Base-by-base conservation (phyloP, 1,140 invertebrate species). In the Aphelenchoides avenae region DNA sequence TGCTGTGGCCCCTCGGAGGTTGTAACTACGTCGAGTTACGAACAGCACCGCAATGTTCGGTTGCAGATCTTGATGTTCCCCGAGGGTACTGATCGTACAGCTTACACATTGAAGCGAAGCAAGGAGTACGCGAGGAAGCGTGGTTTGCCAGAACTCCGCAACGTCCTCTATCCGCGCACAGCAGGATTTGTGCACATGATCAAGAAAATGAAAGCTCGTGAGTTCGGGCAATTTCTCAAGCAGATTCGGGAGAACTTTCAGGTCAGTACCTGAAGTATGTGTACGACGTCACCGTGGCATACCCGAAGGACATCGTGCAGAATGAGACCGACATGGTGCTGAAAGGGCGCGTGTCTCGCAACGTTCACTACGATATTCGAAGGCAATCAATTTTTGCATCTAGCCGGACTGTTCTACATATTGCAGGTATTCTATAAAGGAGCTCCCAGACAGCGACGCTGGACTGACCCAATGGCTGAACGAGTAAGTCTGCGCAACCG, bases 81-180 rank as follows among this genome's bases (percentile, higher is more conserved):
- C 0, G 89, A 92, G 79, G 89, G 89, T 1, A 91, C 89, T 0
- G 87, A 91, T 78, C 79, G 89, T 22, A 87, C 86, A 7, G 75
- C 78, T 22, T 81, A 80, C 29, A 89, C 73, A 26, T 66, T 65
- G 11, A 31, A 43, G 15, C 61, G 65, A 46, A 75, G 73, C 56
- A 31, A 59, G 15, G 59, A 72, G 30, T 75, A 64, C 42, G 73
- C 73, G 9, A 70, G 64, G 26, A 68, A 64, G 22, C 60, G 75
- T 51, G 68, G 69, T 20, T 47, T 75, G 3, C 41, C 49, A n/a
- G 33, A 47, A 15, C 50, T 76, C 20, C 58, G 75, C n/a, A 33
- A 75, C 55, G 57, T 77, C 18, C 22, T 75, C 0, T 75, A 75
- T 62, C 73, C 73, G 15, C 70, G 73, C n/a, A 64, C 60, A 11